Evolutionary conservation across 2,113 vertebrate genomes (phyloP).

Genomic region (Rhinogobius similis): DNA sequence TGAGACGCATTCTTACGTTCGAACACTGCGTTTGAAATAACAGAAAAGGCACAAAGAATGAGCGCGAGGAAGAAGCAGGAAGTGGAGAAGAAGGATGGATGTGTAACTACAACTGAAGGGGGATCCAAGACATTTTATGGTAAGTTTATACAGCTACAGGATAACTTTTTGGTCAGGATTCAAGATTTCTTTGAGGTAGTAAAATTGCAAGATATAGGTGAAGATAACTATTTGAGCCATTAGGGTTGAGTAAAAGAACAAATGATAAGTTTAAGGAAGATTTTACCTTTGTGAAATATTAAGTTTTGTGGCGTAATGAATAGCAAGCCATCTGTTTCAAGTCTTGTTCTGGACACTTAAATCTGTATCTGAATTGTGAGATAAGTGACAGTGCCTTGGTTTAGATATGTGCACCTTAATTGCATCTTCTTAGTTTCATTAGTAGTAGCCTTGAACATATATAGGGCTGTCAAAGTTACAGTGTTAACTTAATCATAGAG

Average conservation of each 20-base stretch:
- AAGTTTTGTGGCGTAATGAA: background rate
- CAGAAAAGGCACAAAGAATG: conserved; percentile 69
- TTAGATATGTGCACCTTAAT: background rate
- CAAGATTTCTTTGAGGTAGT: background rate
- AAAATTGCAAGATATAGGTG: background rate
- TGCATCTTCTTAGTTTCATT: too few species aligned
- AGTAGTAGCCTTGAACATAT: too few species aligned
- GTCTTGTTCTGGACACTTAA: too few species aligned
- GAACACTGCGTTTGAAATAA: conserved; percentile 23
- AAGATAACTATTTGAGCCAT: background rate
- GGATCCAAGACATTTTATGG: background rate
- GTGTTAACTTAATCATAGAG: too few species aligned
- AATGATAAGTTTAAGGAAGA: background rate
- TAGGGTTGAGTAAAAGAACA: background rate
- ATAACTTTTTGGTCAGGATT: too few species aligned
- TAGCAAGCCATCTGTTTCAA: too few species aligned
- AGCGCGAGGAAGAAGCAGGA: background rate
- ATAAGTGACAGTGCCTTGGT: background rate
- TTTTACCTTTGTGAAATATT: background rate
- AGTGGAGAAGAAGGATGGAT: conserved; percentile 12
- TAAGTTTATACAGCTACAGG: background rate
- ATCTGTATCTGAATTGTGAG: background rate
- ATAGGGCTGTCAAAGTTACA: too few species aligned
- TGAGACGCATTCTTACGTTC: conserved; percentile 9
- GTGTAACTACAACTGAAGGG: background rate